Evolutionary conservation across 2,113 vertebrate genomes (phyloP).

Genomic region (Hoplias malabaricus): DNA sequence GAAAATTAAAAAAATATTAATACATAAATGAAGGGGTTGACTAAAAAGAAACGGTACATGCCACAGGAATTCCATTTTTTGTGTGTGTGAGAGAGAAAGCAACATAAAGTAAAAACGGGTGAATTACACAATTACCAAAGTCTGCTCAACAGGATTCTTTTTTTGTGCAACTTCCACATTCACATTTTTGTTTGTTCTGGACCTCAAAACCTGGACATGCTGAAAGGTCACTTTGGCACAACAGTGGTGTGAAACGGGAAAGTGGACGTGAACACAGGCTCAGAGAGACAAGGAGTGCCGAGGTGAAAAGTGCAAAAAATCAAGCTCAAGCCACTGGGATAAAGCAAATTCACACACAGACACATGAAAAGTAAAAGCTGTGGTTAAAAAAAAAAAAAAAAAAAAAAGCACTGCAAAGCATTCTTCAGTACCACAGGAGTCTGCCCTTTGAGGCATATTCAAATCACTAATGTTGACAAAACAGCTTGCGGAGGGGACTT

Average conservation of each 20-base stretch:
- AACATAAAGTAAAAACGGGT: neutral
- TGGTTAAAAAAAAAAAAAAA: too few species aligned
- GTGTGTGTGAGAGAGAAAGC: neutral
- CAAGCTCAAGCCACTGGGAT: neutral
- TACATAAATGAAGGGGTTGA: neutral
- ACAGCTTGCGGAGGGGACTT: slow-evolving; percentile 16
- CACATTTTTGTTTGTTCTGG: neutral
- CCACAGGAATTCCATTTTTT: neutral
- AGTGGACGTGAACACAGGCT: slow-evolving; percentile 57
- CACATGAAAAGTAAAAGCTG: neutral
- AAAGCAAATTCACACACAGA: slow-evolving; percentile 11
- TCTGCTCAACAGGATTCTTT: neutral
- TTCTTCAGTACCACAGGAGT: neutral
- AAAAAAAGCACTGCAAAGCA: neutral
- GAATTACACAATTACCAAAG: neutral
- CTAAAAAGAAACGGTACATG: neutral
- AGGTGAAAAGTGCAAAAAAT: slow-evolving; percentile 1
- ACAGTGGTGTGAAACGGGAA: slow-evolving; percentile 60
- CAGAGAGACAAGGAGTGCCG: slow-evolving; percentile 36
- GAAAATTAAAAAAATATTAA: neutral
- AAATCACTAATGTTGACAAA: neutral
- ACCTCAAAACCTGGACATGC: slow-evolving; percentile 23
- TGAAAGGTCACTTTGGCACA: neutral
- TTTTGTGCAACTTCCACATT: neutral
- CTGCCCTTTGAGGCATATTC: neutral